phyloP scores from a whole-genome alignment of 2,888 invertebrate genomes.

The Stenodema calcarata region DNA sequence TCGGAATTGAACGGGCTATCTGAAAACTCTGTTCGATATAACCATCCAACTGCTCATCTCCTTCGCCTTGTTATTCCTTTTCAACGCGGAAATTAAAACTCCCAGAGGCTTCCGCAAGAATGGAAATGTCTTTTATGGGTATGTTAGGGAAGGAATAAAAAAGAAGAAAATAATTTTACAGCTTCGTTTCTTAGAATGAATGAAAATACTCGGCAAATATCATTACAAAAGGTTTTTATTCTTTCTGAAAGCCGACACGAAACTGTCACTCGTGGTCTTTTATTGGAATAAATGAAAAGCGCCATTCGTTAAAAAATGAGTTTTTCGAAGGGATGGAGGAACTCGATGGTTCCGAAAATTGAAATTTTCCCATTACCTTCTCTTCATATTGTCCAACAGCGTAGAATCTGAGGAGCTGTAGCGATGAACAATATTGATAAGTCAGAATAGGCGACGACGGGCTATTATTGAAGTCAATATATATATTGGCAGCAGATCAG shows the following conservation, averaged over 20 bases:
- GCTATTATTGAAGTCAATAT: background rate
- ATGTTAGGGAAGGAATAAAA: background rate
- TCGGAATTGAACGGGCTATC: constrained; percentile 40
- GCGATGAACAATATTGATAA: background rate
- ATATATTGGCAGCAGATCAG: too few species aligned
- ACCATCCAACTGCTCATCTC: constrained; percentile 43
- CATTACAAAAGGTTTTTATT: background rate
- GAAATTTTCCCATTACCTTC: background rate
- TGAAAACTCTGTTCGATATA: constrained; percentile 39
- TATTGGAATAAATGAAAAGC: constrained; percentile 26
- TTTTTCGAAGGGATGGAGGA: background rate
- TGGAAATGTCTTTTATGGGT: constrained; percentile 41
- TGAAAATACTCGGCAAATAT: constrained; percentile 33
- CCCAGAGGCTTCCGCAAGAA: constrained; percentile 34
- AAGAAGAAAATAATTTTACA: constrained; percentile 31
- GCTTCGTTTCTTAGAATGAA: constrained; percentile 32
- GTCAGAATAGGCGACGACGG: background rate
- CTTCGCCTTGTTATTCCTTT: constrained; percentile 43
- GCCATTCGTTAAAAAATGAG: background rate
- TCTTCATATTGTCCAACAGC: background rate
- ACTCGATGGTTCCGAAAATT: background rate
- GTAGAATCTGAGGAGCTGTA: background rate
- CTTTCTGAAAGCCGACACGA: constrained; percentile 21
- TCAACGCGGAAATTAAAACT: constrained; percentile 45
- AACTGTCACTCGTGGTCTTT: constrained; percentile 39